A percentile compares a stretch with the other conserved stretches of the same genome.
These are phyloP conservation scores for Tympanoctomys barrerae DNA, from an alignment of 2,797 vertebrate species.

Conservation along the genomic window DNA sequence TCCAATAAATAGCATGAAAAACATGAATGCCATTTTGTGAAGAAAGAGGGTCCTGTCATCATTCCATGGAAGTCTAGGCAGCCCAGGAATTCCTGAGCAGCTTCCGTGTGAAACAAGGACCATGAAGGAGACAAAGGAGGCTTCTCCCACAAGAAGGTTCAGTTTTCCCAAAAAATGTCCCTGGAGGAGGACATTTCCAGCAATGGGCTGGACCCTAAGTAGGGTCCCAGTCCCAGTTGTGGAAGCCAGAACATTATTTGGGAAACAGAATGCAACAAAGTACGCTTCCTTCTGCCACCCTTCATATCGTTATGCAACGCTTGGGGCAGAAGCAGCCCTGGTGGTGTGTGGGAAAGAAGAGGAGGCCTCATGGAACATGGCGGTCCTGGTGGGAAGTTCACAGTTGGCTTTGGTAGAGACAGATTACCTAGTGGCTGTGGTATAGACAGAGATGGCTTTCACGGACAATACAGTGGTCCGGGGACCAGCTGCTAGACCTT, in stretches of 20 bases:
- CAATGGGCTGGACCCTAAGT: constrained; percentile 97
- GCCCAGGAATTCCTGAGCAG: constrained; percentile 88
- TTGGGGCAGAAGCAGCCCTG: constrained; percentile 94
- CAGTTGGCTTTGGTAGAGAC: constrained; percentile 94
- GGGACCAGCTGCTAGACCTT: constrained; percentile 91
- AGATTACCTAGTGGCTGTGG: constrained; percentile 96
- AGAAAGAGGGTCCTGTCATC: constrained; percentile 92
- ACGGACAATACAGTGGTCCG: constrained; percentile 95
- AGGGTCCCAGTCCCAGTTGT: constrained; percentile 98
- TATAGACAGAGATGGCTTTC: constrained; percentile 96
- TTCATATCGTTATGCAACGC: constrained; percentile 93
- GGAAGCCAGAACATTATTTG: constrained; percentile 99
- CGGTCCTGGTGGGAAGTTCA: constrained; percentile 93
- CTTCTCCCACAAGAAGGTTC: constrained; percentile 93
- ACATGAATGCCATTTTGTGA: constrained; percentile 94
- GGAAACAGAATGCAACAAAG: constrained; percentile 98
- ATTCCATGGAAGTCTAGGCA: constrained; percentile 90
- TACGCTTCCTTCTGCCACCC: constrained; percentile 94
- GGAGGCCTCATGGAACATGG: constrained; percentile 94
- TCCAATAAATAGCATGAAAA: constrained; percentile 95
- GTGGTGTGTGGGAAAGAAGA: constrained; percentile 94
- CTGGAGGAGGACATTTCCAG: constrained; percentile 95
- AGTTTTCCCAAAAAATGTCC: constrained; percentile 94
- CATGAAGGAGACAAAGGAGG: constrained; percentile 95
- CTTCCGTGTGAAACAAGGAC: constrained; percentile 95